Evolutionary conservation across 2,888 invertebrate species (phyloP).

Genomic region (Cartodere bifasciata): DNA sequence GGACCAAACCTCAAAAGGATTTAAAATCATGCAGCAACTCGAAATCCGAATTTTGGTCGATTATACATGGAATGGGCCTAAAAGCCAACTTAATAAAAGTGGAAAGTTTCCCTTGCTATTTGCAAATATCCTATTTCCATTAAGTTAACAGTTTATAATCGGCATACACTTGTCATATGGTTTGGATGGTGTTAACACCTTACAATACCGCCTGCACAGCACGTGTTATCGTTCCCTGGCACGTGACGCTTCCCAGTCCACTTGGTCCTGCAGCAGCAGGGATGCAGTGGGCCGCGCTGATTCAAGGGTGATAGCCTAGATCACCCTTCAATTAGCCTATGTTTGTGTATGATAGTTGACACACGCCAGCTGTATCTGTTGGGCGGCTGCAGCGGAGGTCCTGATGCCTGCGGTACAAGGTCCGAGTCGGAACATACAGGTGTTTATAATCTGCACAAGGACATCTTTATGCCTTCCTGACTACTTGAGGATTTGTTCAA

Average conservation of each 20-base stretch:
- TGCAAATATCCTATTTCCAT: too few relatives aligned
- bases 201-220: slow-evolving; percentile 24
- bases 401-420: slow-evolving; percentile 1
- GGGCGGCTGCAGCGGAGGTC: slow-evolving; percentile 5
- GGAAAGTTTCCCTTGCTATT: too few relatives aligned
- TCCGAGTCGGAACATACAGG: slow-evolving; percentile 20
- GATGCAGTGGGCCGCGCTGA: slow-evolving; percentile 24
- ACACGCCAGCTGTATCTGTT: slow-evolving; percentile 8
- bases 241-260: slow-evolving; percentile 33
- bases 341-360: slow-evolving; percentile 19
- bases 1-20: too few relatives aligned
- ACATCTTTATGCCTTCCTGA: slow-evolving; percentile 27
- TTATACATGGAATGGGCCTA: too few relatives aligned
- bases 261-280: slow-evolving; percentile 17
- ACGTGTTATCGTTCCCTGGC: slow-evolving; percentile 34
- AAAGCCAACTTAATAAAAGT: too few relatives aligned
- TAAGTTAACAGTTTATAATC: not conserved
- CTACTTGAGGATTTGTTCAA: slow-evolving; percentile 18
- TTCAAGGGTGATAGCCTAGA: slow-evolving; percentile 29
- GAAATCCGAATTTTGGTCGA: too few relatives aligned
- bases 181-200: slow-evolving; percentile 20
- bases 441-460: slow-evolving; percentile 20
- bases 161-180: slow-evolving; percentile 9
- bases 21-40: too few relatives aligned
- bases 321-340: slow-evolving; percentile 18